Conservation (phyloP, 35 echinoderm and acorn worm genomes). For the Apostichopus japonicus region DNA sequence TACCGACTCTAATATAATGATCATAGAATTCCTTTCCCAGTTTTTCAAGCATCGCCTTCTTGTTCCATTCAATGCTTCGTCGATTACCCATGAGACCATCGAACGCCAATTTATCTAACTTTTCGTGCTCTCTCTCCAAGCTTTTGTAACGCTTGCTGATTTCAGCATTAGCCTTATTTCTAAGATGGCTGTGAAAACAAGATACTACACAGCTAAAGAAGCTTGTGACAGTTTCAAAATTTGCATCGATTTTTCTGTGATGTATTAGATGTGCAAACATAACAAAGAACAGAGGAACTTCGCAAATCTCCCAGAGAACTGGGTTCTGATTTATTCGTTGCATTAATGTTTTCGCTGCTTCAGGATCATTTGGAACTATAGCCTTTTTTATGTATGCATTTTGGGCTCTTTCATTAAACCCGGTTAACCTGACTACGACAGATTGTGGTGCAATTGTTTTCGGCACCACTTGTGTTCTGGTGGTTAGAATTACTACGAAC, state of each 20-base stretch:
- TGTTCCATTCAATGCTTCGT: neutral
- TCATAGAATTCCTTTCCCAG: neutral
- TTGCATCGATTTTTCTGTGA: neutral
- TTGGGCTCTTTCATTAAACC: neutral
- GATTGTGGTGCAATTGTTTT: neutral
- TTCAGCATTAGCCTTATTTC: neutral
- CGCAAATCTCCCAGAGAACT: neutral
- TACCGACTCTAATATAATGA: neutral
- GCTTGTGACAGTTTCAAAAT: neutral
- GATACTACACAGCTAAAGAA: neutral
- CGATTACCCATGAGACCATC: neutral
- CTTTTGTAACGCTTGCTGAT: neutral
- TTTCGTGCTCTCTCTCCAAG: neutral
- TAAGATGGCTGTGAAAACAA: conserved; percentile 13
- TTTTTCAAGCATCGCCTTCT: neutral
- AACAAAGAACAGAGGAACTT: neutral
- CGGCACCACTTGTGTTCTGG: neutral
- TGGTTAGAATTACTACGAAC: neutral
- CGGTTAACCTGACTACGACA: neutral
- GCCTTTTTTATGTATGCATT: neutral
- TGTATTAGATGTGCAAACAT: conserved; percentile 24
- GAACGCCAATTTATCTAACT: conserved; percentile 3
- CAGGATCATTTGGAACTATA: neutral
- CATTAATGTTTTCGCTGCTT: neutral
- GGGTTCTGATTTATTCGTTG: neutral